Conservation (phyloP, 2,797 vertebrate species). For the Danionella dracula region DNA sequence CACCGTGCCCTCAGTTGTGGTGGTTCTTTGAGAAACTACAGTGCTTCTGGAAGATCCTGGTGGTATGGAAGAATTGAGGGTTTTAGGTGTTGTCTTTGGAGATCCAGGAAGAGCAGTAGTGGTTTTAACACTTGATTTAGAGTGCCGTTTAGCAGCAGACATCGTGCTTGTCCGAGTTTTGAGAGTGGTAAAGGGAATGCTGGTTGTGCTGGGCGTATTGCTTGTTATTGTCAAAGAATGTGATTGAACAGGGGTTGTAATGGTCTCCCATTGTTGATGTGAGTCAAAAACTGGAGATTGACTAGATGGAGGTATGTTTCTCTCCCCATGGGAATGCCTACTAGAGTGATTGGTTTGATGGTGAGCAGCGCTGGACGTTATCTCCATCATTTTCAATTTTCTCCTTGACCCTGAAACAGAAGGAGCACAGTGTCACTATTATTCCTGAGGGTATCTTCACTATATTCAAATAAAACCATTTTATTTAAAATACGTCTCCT, state of each 20-base stretch:
- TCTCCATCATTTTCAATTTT: constrained; percentile 59
- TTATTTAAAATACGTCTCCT: too few relatives aligned
- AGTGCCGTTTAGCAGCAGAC: constrained; percentile 57
- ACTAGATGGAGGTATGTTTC: constrained; percentile 57
- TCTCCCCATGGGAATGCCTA: constrained; percentile 66
- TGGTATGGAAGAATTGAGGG: constrained; percentile 66
- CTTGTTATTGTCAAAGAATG: constrained; percentile 48
- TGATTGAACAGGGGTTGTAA: constrained; percentile 53
- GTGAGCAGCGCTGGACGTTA: constrained; percentile 63
- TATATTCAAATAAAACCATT: too few relatives aligned
- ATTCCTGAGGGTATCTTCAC: too few relatives aligned
- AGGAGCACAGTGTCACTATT: constrained; percentile 28
- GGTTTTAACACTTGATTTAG: constrained; percentile 64
- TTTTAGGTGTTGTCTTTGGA: constrained; percentile 68
- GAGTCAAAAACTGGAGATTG: constrained; percentile 60
- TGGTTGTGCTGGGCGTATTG: constrained; percentile 48
- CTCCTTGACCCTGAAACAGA: constrained; percentile 79
- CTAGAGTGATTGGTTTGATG: constrained; percentile 66
- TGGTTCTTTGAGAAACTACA: constrained; percentile 54
- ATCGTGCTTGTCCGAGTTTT: constrained; percentile 59
- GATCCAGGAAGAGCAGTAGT: constrained; percentile 50
- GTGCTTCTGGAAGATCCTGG: constrained; percentile 58
- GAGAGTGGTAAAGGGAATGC: constrained; percentile 55
- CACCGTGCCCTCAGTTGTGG: constrained; percentile 73
- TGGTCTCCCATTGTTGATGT: constrained; percentile 57